Evolutionary conservation across 2,888 invertebrate species (phyloP), one percentile per base, ranked within the genome.

Genomic region (Cheilosia soror): DNA sequence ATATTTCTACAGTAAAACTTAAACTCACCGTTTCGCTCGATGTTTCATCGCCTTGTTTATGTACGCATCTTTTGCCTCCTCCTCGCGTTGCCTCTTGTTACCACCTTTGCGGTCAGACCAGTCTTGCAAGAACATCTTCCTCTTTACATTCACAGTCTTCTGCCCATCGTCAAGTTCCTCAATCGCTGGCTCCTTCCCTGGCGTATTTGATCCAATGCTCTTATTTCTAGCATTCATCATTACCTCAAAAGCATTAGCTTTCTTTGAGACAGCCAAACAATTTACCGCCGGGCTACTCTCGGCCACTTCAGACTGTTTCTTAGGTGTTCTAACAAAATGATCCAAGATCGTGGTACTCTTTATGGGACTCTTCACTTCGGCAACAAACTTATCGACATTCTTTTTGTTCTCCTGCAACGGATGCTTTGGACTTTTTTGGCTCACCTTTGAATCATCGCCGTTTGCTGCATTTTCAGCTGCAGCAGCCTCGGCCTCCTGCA

Each of bases 201-300:
- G 94, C 29, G 94, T 94, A 91, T 95, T 95, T 27, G 91, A 91
- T 2, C 95, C 95, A 83, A 95, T 93, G 60, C 93, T 93, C 89
- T 94, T 95, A 89, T 94, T 94, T 86, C 95, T 93, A 20, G 94
- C 94, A 87, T 94, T 94, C 95, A 95, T 95, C 92, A 95, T 93
- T 37, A 95, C 89, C 88, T 94, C 93, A 90, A 95, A 95, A 42
- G 94, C 95, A 93, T 95, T 93, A 2, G 90, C 88, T 40, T 89
- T 84, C 29, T 89, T 88, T 1, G 60, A 7, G 37, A 5, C 60
- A 11, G n/a, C 33, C 20, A 58, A 49, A 13, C 62, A 63, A 15
- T 80, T 76, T 44, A 37, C 51, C 1, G 42, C 25, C 0, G 27
- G 15, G 25, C 60, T 71, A 47, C 66, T 57, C 2, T 62, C 51